phyloP scores from a whole-genome alignment of 2,113 vertebrate genomes.

The Mormoops blainvillei region DNA sequence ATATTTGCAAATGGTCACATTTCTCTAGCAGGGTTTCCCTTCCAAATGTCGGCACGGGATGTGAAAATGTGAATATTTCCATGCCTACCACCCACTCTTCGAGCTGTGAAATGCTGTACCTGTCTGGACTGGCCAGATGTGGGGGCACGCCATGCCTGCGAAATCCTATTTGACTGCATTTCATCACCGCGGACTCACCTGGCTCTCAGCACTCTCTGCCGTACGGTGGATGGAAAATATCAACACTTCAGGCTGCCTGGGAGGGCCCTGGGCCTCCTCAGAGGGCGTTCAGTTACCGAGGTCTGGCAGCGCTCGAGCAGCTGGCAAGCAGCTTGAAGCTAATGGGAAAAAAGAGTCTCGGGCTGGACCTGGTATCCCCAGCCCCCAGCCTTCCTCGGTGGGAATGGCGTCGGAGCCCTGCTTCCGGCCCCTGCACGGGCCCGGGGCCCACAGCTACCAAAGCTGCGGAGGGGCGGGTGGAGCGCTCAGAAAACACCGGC shows the following conservation, averaged over 20 bases:
- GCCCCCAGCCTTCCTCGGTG: neutral
- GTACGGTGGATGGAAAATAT: conserved; percentile 1
- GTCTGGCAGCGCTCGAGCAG: neutral
- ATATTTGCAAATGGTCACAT: neutral
- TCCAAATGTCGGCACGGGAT: neutral
- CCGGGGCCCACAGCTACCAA: neutral
- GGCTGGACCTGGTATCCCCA: neutral
- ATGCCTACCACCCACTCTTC: too few relatives aligned
- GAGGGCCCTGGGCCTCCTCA: fast-evolving
- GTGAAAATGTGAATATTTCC: neutral
- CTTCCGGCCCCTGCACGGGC: neutral
- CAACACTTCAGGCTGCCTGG: neutral
- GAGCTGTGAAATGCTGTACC: neutral
- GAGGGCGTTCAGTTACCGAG: neutral
- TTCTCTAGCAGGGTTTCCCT: conserved; percentile 2
- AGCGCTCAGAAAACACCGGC: neutral
- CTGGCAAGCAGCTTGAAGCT: conserved; percentile 48
- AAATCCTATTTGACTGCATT: neutral
- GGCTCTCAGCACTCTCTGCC: conserved; percentile 48
- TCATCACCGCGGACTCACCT: neutral
- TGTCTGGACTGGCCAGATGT: neutral
- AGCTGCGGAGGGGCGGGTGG: conserved; percentile 21
- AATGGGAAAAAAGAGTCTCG: conserved; percentile 37
- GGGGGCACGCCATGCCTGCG: neutral
- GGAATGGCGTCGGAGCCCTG: conserved; percentile 29